Base-by-base conservation (phyloP, 2,888 invertebrate genomes). In the Ectemnius cavifrons region DNA sequence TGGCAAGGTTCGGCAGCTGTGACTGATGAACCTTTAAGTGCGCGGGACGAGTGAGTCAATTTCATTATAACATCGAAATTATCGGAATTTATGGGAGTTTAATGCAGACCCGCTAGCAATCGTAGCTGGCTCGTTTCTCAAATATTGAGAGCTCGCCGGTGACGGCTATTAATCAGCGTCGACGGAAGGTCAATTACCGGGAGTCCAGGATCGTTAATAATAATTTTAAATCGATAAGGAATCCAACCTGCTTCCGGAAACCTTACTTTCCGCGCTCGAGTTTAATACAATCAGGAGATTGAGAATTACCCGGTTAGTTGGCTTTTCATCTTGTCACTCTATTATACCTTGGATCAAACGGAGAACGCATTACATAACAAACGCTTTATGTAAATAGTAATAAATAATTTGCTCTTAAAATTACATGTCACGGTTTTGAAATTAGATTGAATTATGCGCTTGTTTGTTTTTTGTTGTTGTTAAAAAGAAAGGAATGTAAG, bases 111-210 rank as follows among this genome's bases (percentile, higher is more conserved):
- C 2, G 58, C 63, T 71, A 67, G 61, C 63, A 75, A 64, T 73
- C 81, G 71, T 75, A 59, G 37, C 59, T 69, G 49, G 46, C 67
- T 70, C 63, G 56, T 70, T 77, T 63, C 69, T 71, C 64, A 45
- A 70, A 77, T 67, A 77, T 64, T 68, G 67, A 20, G 72, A 28
- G 58, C 23, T n/a, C 57, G 23, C 18, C 72, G 71, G 76, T 78
- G 80, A 73, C 75, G 64, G 69, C 60, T 74, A 79, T 84, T 84
- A 84, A 84, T 84, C 83, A 82, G 62, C 63, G 63, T 65, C 64
- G 68, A 65, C 74, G 76, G 77, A 72, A 75, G 79, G 77, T 83
- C 83, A 84, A 84, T 84, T 82, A 81, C 76, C 61, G 67, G 65
- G 23, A 8, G 37, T 2, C 58, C 52, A 57, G 63, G 62, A 58